Percentiles rank a stretch among this genome's conserved stretches.
Evolutionary conservation across 2,113 vertebrate species (phyloP).

Genomic region (Coturnix japonica): DNA sequence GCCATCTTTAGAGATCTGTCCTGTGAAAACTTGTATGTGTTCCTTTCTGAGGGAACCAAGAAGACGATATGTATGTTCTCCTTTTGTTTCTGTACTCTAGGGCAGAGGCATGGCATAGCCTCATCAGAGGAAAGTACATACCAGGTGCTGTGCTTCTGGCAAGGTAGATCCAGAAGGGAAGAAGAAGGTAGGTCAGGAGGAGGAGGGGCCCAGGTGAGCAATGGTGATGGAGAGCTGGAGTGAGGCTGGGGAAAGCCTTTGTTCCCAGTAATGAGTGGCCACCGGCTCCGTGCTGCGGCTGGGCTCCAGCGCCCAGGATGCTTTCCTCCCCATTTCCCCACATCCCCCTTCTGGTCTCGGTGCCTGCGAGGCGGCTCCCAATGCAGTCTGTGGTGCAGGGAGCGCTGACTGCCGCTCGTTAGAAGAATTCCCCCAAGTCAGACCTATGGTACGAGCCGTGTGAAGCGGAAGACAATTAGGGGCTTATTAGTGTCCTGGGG

Average conservation of each 20-base stretch:
- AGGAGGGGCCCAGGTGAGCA: accelerated
- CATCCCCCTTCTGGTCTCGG: not conserved
- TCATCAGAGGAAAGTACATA: not conserved
- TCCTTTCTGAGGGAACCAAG: accelerated
- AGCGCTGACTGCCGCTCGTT: constrained; percentile 64
- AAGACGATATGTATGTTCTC: not conserved
- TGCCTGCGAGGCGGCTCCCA: constrained; percentile 31
- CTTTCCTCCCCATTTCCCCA: constrained; percentile 33
- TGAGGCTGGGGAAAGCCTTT: not conserved
- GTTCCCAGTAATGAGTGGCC: not conserved
- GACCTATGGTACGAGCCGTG: constrained; percentile 78
- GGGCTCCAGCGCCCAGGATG: not conserved
- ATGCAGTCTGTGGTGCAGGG: constrained; percentile 16
- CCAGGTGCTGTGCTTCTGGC: not conserved
- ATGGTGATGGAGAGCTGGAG: not conserved
- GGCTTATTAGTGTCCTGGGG: constrained; percentile 92
- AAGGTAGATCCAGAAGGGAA: too few relatives aligned
- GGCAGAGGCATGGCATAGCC: not conserved
- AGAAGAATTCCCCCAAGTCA: constrained; percentile 69
- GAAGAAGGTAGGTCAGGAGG: not conserved
- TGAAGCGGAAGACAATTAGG: constrained; percentile 90
- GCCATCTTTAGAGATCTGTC: not conserved
- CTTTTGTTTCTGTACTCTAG: not conserved
- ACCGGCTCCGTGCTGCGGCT: accelerated
- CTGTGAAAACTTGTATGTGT: accelerated